Conservation (phyloP, 2,888 invertebrate genomes). For the Yponomeuta plumbellus region DNA sequence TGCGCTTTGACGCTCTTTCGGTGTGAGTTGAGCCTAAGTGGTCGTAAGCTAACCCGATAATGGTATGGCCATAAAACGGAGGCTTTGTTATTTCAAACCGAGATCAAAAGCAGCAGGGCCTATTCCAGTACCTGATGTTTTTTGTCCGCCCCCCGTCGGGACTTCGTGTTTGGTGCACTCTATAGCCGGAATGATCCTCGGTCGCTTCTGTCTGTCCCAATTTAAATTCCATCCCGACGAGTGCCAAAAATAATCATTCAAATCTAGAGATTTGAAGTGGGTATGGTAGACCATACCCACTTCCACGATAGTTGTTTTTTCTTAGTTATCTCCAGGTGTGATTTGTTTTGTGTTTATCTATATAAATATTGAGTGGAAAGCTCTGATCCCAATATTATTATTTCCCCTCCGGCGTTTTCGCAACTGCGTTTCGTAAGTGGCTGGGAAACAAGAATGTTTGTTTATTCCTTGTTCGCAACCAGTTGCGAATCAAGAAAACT, state of each 20-base stretch:
- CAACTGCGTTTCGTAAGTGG: no score
- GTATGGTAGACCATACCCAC: not conserved
- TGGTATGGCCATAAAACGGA: constrained; percentile 43
- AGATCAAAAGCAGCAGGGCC: constrained; percentile 54
- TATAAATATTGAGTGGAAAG: not conserved
- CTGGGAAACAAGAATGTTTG: no score
- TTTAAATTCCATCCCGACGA: constrained; percentile 61
- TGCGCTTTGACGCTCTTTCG: not conserved
- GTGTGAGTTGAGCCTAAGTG: constrained; percentile 23
- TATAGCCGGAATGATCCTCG: constrained; percentile 30
- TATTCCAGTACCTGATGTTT: constrained; percentile 62
- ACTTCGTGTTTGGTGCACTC: constrained; percentile 41
- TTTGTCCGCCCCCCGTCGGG: constrained; percentile 48
- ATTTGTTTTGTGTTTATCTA: not conserved
- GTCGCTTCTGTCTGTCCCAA: constrained; percentile 32
- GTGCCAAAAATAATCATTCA: constrained; percentile 24
- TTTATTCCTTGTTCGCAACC: no score
- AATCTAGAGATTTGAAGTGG: no score
- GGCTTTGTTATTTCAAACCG: constrained; percentile 59
- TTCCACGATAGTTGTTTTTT: not conserved
- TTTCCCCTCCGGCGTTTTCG: no score
- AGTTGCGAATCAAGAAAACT: no score
- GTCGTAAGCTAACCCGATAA: constrained; percentile 53
- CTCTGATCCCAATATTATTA: not conserved
- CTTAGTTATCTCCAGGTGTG: constrained; percentile 5